Base-by-base conservation (phyloP, 2,113 vertebrate species). In the Tenebrosternarchus preto region DNA sequence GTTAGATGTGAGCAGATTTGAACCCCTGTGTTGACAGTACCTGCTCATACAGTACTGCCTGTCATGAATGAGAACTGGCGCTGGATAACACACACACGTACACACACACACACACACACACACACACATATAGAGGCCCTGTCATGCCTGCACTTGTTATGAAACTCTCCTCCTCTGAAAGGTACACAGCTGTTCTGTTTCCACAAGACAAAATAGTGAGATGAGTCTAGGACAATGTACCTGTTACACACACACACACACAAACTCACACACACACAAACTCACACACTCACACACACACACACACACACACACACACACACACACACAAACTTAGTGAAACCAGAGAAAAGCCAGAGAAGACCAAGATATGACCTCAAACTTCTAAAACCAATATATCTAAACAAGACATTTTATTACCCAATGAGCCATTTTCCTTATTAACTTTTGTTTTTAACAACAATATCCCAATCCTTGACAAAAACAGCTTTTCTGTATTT, bases 1-100 rank as follows among this genome's bases (percentile, higher is more conserved):
- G 70, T 74, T 80, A 39, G 78, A 80, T 80, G 67, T n/a, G 78
- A 80, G 66, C 78, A 80, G 22, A 50, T 80, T 46, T 17, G 78
- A 80, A 74, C 61, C 66, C 71, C 59, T 33, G 15, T 67, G 60
- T 74, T 67, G 78, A 80, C 71, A 74, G 78, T 74, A 20, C 60
- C 50, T 64, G 43, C 60, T 66, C 60, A 57, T 24, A 29, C 31
- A 80, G 69, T 61, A 17, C 22, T 7, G 61, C 60, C 59, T 80
- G 70, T 79, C 25, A 71, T 24, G 8, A 73, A 73, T 74, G 56
- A 61, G 46, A 73, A 73, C 70, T 80, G 78, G n/a, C 61, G 73
- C 43, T 9, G 2, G 64, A 31, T 39, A 22, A 64, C 53, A 27
- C 20, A 70, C 73, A 76, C 75, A 78, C 24, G 60, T 8, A 78